These are phyloP conservation scores for Oscheius sp. DNA, from an alignment of 2,888 invertebrate genomes.

Conservation along the genomic window DNA sequence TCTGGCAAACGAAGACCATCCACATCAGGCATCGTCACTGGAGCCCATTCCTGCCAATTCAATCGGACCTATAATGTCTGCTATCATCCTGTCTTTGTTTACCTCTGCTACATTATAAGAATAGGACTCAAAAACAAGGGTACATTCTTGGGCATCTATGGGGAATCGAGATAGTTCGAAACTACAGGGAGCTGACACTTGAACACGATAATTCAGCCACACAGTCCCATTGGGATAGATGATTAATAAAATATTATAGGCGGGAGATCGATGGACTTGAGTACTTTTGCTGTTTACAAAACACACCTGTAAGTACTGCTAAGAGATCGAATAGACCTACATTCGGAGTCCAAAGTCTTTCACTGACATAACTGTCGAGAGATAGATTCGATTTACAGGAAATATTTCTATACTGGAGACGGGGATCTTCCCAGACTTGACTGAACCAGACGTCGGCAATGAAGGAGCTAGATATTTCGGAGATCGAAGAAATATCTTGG, in stretches of 20 bases:
- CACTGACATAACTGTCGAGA: constrained; percentile 66
- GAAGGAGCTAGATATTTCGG: constrained; percentile 67
- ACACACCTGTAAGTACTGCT: constrained; percentile 33
- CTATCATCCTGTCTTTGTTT: neutral
- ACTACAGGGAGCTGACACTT: constrained; percentile 66
- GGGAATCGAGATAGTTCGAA: constrained; percentile 66
- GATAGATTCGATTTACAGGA: constrained; percentile 69
- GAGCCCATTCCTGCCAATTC: constrained; percentile 66
- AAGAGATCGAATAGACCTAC: constrained; percentile 33
- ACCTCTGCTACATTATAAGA: constrained; percentile 68
- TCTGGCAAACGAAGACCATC: constrained; percentile 65
- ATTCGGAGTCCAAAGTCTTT: constrained; percentile 68
- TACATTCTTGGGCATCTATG: constrained; percentile 66
- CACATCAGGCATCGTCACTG: constrained; percentile 66
- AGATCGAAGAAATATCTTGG: constrained; percentile 69
- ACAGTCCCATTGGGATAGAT: constrained; percentile 69
- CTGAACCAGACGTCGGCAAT: constrained; percentile 70
- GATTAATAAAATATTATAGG: constrained; percentile 66
- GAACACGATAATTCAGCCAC: constrained; percentile 69
- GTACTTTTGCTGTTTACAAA: constrained; percentile 69
- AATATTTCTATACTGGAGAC: constrained; percentile 64
- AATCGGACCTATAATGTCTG: constrained; percentile 48
- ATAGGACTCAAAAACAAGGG: constrained; percentile 68
- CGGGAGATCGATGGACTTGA: constrained; percentile 65
- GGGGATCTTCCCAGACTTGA: constrained; percentile 67